Conservation (phyloP, 2,113 vertebrate genomes). For the Anseranas semipalmata region DNA sequence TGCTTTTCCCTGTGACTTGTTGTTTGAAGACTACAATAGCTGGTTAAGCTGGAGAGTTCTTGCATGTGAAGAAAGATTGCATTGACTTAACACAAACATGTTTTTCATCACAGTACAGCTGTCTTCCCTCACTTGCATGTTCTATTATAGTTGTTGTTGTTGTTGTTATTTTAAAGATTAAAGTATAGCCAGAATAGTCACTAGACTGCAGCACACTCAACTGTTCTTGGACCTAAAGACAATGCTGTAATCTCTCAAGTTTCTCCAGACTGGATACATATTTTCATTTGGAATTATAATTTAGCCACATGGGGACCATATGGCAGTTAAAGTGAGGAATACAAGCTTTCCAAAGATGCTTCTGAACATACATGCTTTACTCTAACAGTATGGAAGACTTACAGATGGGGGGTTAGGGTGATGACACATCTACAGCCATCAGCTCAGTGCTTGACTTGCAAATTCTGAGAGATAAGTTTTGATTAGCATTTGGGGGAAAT, state of each 20-base stretch:
- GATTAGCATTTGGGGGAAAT: neutral
- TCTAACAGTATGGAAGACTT: neutral
- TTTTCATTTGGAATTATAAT: constrained; percentile 28
- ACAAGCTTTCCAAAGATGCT: neutral
- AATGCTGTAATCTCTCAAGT: neutral
- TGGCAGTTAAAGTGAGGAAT: constrained; percentile 6
- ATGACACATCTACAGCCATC: neutral
- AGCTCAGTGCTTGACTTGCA: neutral
- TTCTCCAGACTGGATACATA: neutral
- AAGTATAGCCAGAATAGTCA: neutral
- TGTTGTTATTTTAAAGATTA: neutral
- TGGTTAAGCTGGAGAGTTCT: neutral
- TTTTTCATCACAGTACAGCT: neutral
- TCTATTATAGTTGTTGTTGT: neutral
- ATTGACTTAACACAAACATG: neutral
- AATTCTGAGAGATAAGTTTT: neutral
- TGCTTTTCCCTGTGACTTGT: constrained; percentile 12
- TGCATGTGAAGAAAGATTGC: neutral
- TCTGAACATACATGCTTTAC: neutral
- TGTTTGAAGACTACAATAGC: neutral
- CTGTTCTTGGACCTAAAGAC: neutral
- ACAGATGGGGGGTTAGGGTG: neutral
- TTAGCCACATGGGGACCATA: constrained; percentile 45
- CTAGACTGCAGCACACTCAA: neutral
- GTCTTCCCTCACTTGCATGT: neutral